phyloP scores from a whole-genome alignment of 2,797 vertebrate genomes.

The Bradypus variegatus region DNA sequence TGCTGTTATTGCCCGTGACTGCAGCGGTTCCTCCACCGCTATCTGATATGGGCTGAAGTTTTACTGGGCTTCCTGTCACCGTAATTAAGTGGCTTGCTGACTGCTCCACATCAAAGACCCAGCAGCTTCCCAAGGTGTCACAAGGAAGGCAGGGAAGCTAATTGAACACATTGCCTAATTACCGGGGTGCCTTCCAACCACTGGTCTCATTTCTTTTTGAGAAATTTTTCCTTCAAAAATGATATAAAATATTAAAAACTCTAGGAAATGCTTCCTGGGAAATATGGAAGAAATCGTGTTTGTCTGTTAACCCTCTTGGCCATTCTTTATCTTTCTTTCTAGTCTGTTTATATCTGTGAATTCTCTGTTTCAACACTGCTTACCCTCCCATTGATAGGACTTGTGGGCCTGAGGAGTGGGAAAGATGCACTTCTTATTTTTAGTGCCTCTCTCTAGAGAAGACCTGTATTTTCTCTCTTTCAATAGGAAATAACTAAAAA shows the following conservation, averaged over 20 bases:
- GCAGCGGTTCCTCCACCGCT: conserved; percentile 62
- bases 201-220: conserved; percentile 59
- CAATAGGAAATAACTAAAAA: neutral
- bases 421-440: neutral
- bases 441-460: neutral
- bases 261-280: neutral
- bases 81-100: conserved; percentile 63
- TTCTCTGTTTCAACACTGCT: too few relatives aligned
- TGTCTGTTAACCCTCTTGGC: neutral
- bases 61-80: conserved; percentile 42
- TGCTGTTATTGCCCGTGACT: conserved; percentile 40
- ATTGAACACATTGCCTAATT: conserved; percentile 70
- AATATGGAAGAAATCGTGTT: neutral
- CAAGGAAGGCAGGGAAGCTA: conserved; percentile 66
- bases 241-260: conserved; percentile 57
- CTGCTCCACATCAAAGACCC: conserved; percentile 66
- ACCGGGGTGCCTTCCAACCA: conserved; percentile 56
- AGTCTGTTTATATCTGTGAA: fast-evolving
- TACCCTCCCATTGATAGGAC: fast-evolving
- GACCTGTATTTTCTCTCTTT: neutral
- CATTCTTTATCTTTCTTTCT: neutral
- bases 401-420: fast-evolving
- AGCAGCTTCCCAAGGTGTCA: conserved; percentile 63
- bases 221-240: conserved; percentile 55
- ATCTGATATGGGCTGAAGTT: conserved; percentile 55